These are phyloP conservation scores for Malurus melanocephalus DNA, from an alignment of 2,113 vertebrate species.

Conservation along the genomic window DNA sequence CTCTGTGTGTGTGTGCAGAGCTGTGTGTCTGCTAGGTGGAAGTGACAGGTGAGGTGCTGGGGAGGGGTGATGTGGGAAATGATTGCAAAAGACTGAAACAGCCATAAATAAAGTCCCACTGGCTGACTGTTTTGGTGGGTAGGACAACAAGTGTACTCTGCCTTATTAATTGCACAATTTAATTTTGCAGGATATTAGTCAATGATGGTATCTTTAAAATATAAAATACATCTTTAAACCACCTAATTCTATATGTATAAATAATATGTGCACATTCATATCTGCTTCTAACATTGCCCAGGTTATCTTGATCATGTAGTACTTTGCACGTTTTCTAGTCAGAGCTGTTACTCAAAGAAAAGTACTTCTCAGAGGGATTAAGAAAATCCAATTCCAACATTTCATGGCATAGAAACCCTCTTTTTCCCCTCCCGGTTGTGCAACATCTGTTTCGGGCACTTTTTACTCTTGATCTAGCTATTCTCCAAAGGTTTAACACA, in stretches of 20 bases:
- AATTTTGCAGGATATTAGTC: background rate
- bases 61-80: background rate
- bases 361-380: background rate
- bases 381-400: background rate
- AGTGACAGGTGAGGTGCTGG: constrained; percentile 7
- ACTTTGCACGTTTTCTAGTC: background rate
- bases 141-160: background rate
- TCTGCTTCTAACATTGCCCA: background rate
- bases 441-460: background rate
- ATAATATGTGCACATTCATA: background rate
- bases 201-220: background rate
- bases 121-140: background rate
- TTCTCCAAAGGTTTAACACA: background rate
- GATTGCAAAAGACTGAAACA: background rate
- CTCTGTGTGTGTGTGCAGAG: background rate
- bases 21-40: background rate
- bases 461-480: background rate
- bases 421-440: background rate
- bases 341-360: background rate
- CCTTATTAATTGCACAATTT: background rate
- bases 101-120: background rate
- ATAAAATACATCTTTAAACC: background rate
- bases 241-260: background rate
- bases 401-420: background rate
- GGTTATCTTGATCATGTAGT: background rate